A percentile compares a stretch with the other conserved stretches of the same genome.
Evolutionary conservation across 2,797 vertebrate genomes (phyloP).

Genomic region (Triplophysa yarkandensis): DNA sequence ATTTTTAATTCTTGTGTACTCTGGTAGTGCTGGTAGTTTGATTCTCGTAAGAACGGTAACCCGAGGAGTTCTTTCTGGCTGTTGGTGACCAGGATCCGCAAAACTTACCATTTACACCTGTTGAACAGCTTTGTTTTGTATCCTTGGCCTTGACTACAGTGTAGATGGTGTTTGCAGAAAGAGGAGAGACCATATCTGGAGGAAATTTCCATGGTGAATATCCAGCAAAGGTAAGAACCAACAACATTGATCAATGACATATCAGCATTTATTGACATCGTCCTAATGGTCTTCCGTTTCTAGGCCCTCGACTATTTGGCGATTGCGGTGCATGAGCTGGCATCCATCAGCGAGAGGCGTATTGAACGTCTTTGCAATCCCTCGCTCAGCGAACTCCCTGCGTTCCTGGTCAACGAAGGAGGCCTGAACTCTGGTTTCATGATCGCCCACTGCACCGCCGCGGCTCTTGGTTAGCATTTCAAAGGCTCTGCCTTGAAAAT

Average conservation of each 20-base stretch:
- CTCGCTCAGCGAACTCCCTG: conserved; percentile 93
- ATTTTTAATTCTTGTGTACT: not conserved
- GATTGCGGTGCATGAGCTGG: conserved; percentile 94
- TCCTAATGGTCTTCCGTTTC: not conserved
- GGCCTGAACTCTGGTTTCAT: conserved; percentile 98
- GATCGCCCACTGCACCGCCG: conserved; percentile 98
- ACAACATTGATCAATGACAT: not conserved
- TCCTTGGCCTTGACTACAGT: conserved; percentile 69
- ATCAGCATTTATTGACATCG: not conserved
- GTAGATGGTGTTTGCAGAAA: conserved; percentile 97
- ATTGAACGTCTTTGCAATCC: conserved; percentile 96
- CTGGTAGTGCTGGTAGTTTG: too few relatives aligned
- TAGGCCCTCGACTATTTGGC: conserved; percentile 95
- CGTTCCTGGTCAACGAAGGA: conserved; percentile 95
- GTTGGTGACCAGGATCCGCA: not conserved
- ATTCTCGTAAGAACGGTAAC: too few relatives aligned
- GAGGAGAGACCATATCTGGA: conserved; percentile 96
- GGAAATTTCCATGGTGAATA: conserved; percentile 99
- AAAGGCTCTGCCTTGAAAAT: not conserved
- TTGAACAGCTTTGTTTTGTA: not conserved
- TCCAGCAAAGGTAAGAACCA: conserved; percentile 85
- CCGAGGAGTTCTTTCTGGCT: not conserved
- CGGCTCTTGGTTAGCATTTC: conserved; percentile 83
- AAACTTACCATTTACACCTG: not conserved
- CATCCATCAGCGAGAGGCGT: conserved; percentile 93